Evolutionary conservation across 2,888 invertebrate species (phyloP).

Genomic region (Agonopterix heracliana): DNA sequence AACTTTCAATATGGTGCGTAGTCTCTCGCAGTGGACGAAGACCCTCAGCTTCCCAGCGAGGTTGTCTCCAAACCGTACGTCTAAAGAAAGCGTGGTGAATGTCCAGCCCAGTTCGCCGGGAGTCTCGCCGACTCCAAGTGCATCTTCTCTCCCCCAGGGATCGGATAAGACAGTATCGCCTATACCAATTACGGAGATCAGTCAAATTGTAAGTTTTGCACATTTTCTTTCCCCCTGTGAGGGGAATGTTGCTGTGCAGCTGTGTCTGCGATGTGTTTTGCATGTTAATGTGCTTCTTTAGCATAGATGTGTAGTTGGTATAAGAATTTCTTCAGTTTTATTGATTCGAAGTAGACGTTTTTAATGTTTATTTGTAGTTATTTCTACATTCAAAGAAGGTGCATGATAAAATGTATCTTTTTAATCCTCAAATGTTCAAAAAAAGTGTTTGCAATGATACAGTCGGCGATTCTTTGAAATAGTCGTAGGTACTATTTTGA

Average conservation of each 20-base stretch:
- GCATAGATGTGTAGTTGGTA: not conserved
- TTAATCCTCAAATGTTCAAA: no score
- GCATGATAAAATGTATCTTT: no score
- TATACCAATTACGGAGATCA: constrained; percentile 80
- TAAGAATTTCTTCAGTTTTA: no score
- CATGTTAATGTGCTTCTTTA: not conserved
- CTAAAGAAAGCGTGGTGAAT: constrained; percentile 82
- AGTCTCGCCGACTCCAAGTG: constrained; percentile 79
- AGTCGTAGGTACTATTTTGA: no score
- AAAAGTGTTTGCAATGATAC: no score
- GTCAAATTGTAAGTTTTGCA: constrained; percentile 78
- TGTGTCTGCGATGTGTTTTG: not conserved
- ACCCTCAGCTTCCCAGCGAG: constrained; percentile 92
- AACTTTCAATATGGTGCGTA: constrained; percentile 86
- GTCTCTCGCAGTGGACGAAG: constrained; percentile 93
- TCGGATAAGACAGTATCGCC: constrained; percentile 73
- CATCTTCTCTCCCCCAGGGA: constrained; percentile 75
- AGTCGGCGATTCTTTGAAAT: no score
- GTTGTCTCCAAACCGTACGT: constrained; percentile 87
- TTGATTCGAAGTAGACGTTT: no score
- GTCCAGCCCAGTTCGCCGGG: constrained; percentile 73
- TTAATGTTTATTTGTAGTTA: no score
- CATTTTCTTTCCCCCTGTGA: constrained; percentile 13
- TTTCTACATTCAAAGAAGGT: no score
- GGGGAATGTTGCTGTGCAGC: constrained; percentile 13